A percentile compares a stretch with the other conserved stretches of the same genome.
These are phyloP conservation scores for Apteryx mantelli DNA, from an alignment of 2,113 vertebrate species.

Conservation along the genomic window DNA sequence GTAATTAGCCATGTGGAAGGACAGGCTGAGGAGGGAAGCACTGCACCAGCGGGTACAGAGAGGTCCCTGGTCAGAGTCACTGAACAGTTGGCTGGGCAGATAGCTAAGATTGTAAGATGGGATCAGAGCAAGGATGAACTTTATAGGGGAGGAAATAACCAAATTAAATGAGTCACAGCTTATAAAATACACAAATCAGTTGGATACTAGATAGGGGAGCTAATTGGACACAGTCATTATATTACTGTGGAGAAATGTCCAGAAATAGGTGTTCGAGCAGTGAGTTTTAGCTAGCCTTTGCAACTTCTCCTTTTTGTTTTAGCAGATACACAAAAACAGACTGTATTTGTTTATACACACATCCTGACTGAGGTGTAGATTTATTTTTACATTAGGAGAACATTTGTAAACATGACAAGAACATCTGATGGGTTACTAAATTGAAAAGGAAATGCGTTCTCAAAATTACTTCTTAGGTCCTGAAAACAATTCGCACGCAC, in stretches of 20 bases:
- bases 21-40: background rate
- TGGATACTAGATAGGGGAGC: background rate
- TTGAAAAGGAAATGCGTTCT: background rate
- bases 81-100: background rate
- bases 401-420: background rate
- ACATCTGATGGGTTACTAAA: background rate
- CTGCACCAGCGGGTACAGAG: background rate
- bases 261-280: background rate
- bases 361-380: background rate
- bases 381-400: conserved; percentile 13
- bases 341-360: background rate
- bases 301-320: background rate
- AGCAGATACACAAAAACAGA: background rate
- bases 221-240: background rate
- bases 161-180: background rate
- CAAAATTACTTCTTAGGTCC: background rate
- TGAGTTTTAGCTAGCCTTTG: background rate
- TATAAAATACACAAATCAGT: background rate
- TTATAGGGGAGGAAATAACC: background rate
- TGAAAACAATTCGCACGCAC: background rate
- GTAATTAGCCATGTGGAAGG: conserved; percentile 15
- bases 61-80: background rate
- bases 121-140: background rate
- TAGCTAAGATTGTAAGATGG: background rate
- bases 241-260: background rate